A percentile compares a stretch with the other conserved stretches of the same genome.
phyloP scores from a whole-genome alignment of 2,113 vertebrate genomes.

The Lutjanus erythropterus region DNA sequence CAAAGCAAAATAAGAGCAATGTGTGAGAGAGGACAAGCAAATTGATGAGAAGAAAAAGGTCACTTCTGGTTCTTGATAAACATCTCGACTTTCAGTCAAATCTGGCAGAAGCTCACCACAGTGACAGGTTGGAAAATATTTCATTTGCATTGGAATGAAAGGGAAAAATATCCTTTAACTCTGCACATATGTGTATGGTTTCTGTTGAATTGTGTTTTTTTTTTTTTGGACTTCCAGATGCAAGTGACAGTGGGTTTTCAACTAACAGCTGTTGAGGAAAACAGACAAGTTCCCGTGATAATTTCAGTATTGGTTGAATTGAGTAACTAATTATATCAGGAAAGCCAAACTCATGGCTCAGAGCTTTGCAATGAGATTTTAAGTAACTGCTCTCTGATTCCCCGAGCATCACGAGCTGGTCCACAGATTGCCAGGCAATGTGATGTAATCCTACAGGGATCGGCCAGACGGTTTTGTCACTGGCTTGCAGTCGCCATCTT shows the following conservation, averaged over 20 bases:
- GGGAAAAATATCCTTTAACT: slow-evolving; percentile 20
- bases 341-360: slow-evolving; percentile 33
- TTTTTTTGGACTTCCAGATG: slow-evolving; percentile 26
- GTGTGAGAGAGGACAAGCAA: neutral
- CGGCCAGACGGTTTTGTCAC: slow-evolving; percentile 37
- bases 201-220: slow-evolving; percentile 14
- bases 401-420: slow-evolving; percentile 27
- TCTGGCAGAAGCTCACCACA: slow-evolving; percentile 29
- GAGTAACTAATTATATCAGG: neutral
- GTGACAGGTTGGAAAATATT: slow-evolving; percentile 41
- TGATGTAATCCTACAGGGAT: slow-evolving; percentile 58
- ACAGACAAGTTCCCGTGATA: slow-evolving; percentile 18
- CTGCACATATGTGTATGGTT: slow-evolving; percentile 24
- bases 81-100: slow-evolving; percentile 22
- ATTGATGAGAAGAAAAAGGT: slow-evolving; percentile 17
- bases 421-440: slow-evolving; percentile 10
- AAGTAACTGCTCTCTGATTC: slow-evolving; percentile 21
- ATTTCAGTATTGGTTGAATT: slow-evolving; percentile 31
- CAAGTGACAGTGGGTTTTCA: slow-evolving; percentile 2
- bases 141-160: slow-evolving; percentile 32
- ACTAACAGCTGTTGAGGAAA: slow-evolving; percentile 30
- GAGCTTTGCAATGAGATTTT: slow-evolving; percentile 21
- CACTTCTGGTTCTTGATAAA: slow-evolving; percentile 1
- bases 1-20: slow-evolving; percentile 26
- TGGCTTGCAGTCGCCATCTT: slow-evolving; percentile 40